These are phyloP conservation scores for Bilobella aurantiaca DNA, from an alignment of 1,140 invertebrate species.

Conservation along the genomic window DNA sequence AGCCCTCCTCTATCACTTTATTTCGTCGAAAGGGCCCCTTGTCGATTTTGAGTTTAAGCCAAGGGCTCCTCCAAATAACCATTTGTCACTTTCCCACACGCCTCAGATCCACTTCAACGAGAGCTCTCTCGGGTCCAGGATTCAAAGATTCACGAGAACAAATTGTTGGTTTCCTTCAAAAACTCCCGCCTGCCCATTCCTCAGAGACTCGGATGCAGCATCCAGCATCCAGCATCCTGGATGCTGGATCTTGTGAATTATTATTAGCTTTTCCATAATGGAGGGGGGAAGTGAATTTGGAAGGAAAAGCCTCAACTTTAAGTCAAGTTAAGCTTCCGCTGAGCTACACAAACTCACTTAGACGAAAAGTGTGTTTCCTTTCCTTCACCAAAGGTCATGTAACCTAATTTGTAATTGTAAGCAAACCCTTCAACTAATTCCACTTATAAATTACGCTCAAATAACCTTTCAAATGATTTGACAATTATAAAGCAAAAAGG, in stretches of 20 bases:
- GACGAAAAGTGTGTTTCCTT: neutral
- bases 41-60: neutral
- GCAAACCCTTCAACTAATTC: too few relatives aligned
- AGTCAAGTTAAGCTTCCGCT: conserved; percentile 2
- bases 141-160: too few relatives aligned
- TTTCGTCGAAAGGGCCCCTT: neutral
- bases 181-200: neutral
- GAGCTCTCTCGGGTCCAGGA: too few relatives aligned
- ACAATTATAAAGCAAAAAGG: too few relatives aligned
- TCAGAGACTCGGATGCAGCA: neutral
- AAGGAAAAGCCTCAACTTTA: neutral
- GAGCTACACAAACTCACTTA: conserved; percentile 8
- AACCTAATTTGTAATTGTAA: conserved; percentile 14
- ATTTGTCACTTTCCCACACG: conserved; percentile 15
- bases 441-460: too few relatives aligned
- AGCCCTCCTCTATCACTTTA: neutral
- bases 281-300: neutral
- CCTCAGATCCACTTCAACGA: neutral
- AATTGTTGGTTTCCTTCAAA: conserved; percentile 2
- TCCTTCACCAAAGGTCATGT: neutral
- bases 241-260: neutral
- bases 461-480: too few relatives aligned
- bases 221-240: neutral
- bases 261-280: conserved; percentile 1
- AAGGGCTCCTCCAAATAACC: neutral